phyloP scores from a whole-genome alignment of 2,888 invertebrate species.

The Heliconius ismenius region DNA sequence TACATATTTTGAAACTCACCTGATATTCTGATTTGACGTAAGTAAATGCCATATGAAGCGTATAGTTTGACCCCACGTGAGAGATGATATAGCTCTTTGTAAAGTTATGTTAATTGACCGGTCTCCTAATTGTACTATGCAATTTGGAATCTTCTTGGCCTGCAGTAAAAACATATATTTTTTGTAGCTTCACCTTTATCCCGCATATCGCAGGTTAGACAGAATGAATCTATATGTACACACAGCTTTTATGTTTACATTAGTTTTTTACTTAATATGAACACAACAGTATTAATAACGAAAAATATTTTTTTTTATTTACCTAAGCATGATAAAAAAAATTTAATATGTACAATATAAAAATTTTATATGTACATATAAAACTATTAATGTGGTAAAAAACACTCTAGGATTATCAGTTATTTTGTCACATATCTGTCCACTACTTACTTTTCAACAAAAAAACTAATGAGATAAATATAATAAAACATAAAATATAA shows the following conservation, averaged over 20 bases:
- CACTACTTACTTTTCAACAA: not conserved
- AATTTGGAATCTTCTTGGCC: conserved; percentile 90
- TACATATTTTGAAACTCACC: conserved; percentile 68
- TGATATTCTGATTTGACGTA: conserved; percentile 90
- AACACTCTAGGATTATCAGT: no score
- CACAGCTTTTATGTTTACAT: no score
- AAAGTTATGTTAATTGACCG: conserved; percentile 96
- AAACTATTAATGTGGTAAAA: no score
- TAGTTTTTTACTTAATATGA: no score
- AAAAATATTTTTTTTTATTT: no score
- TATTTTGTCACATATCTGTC: not conserved
- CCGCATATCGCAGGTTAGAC: not conserved
- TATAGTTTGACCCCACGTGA: conserved; percentile 94
- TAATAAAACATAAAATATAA: not conserved
- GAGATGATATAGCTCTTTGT: conserved; percentile 91
- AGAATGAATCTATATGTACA: not conserved
- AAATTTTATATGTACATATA: no score
- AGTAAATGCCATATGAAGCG: conserved; percentile 92
- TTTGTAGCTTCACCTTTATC: not conserved
- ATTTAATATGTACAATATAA: no score
- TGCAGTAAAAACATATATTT: conserved; percentile 53
- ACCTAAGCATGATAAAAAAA: no score
- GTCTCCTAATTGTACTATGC: conserved; percentile 94
- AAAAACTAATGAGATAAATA: not conserved
- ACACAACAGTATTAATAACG: no score